Evolutionary conservation across 37 sponge, comb jelly and placozoan species (phyloP).

Genomic region (Tethya wilhelma): DNA sequence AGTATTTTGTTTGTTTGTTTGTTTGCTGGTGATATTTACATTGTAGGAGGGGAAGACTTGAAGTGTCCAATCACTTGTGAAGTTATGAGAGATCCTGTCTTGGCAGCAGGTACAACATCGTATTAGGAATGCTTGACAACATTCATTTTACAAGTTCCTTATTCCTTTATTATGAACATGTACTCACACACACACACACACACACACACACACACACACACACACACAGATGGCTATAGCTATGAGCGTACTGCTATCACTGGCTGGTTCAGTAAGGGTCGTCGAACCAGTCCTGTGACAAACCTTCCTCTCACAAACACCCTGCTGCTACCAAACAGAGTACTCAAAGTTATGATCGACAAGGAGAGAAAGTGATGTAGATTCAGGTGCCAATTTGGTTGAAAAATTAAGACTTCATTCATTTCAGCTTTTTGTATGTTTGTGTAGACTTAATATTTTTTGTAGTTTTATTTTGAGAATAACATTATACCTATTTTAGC

Average conservation of each 20-base stretch:
- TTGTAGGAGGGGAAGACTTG: constrained; percentile 32
- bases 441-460: not conserved
- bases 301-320: constrained; percentile 72
- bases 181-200: not conserved
- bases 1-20: not conserved
- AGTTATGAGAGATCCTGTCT: constrained; percentile 73
- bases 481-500: too few relatives aligned
- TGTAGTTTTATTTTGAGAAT: too few relatives aligned
- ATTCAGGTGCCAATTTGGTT: not conserved
- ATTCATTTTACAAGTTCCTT: not conserved
- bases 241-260: constrained; percentile 81
- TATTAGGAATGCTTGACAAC: not conserved
- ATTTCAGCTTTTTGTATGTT: not conserved
- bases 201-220: not conserved
- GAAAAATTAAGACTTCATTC: not conserved
- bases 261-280: constrained; percentile 71
- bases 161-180: not conserved
- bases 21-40: not conserved
- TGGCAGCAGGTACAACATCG: constrained; percentile 80
- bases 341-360: constrained; percentile 41
- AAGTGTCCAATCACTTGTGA: constrained; percentile 77
- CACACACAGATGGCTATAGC: constrained; percentile 67
- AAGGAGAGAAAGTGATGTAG: not conserved
- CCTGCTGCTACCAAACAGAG: constrained; percentile 63
- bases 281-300: constrained; percentile 76